Base-by-base conservation (phyloP, 2,113 vertebrate genomes). In the Chloropsis hardwickii region DNA sequence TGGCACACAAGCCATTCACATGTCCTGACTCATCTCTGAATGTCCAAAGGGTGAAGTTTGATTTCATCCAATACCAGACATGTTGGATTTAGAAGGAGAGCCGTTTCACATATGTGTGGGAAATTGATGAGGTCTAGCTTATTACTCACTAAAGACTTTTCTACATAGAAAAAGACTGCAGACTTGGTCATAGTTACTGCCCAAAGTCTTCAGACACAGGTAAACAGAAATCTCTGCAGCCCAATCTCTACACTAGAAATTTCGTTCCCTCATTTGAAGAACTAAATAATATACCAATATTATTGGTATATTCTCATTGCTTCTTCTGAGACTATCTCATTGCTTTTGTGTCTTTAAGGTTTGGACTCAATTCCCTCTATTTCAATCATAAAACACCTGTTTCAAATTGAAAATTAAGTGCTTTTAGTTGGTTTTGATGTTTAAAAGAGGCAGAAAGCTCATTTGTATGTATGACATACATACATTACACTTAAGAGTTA, bases 151-250 rank as follows among this genome's bases (percentile, higher is more conserved):
- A 64, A 69, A 84, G 39, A 44, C 4, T 61, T 51, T 22, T 51
- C 4, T 53, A 16, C 0, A 12, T 12, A 25, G n/a, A 71, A 29
- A 84, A 14, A 65, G 14, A 0, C 22, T 50, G 1, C 3, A 62
- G 4, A 23, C 13, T 70, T 67, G 20, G 7, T 79, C 29, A 56
- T 14, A 35, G 23, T 50, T 66, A 23, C 12, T 51, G 23, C 5
- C 10, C 18, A 20, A 39, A 10, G 28, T 45, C 84, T 70, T 37
- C 51, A 67, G 44, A 47, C 21, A 39, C 15, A 47, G 3, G 1
- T 18, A n/a, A 65, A 73, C 10, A 73, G 53, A 87, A 11, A 45
- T 48, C 14, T 73, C 48, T 69, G n/a, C 18, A 14, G 14, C 2
- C 13, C 10, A 54, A 62, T 37, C 10, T 35, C 12, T 66, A 18